Evolutionary conservation across 2,888 invertebrate genomes (phyloP), one percentile per base, ranked within the genome.

Genomic region (Embidobia sp.): DNA sequence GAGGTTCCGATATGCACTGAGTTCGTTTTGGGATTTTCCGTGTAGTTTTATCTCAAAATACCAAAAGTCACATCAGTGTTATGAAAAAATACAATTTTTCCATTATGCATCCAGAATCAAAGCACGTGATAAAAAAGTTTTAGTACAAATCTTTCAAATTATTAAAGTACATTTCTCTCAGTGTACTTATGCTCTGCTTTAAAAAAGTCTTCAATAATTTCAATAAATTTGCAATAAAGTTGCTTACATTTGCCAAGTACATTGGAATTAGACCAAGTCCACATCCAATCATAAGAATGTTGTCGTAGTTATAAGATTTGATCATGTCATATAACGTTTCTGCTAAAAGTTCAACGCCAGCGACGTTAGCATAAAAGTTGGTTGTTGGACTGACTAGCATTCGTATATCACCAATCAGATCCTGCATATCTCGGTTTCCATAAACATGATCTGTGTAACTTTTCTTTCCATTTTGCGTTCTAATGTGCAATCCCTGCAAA

Each of bases 291-390:
- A 67, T 29, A 5, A 78, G 3, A 33, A 61, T 5, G 16, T 27
- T 31, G n/a, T 66, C 13, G 19, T 78, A 64, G 0, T 48, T 11
- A 7, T 13, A 55, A 13, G 46, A 11, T 18, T 78, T 27, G 0
- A 78, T 40, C 4, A 66, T 57, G 1, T 70, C 35, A 8, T 44
- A 27, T 5, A 74, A 42, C 0, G 29, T 49, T 18, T 70, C 59
- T 13, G 15, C 46, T 5, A 48, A 22, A 29, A 69, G 29, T 42
- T 74, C 66, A 10, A 78, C 37, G 1, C 78, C 78, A 0, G 42
- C 51, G n/a, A 61, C 49, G 8, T 74, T 74, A 1, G 67, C 59
- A 22, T 48, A 78, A 44, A 78, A 74, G 48, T 74, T 51, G 0
- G 29, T 13, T 0, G 2, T 19, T 1, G 74, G 74, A 1, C 18